Evolutionary conservation across 1,140 invertebrate species (phyloP), one percentile per base, ranked within the genome.

Genomic region (Drosophila albomicans): DNA sequence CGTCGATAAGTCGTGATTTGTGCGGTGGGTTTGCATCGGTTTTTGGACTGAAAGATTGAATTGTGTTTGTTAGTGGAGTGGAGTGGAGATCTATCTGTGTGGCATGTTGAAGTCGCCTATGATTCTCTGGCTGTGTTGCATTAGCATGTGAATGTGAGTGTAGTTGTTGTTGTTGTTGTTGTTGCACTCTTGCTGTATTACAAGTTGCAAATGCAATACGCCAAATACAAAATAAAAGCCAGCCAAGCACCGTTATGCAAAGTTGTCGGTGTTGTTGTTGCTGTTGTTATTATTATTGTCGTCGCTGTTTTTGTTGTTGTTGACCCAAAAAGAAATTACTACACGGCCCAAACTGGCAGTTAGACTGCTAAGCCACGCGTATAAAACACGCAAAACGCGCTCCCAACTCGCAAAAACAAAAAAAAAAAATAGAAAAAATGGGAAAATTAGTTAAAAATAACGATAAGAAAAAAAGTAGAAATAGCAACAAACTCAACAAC

Each of bases 321-420:
- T 79, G 62, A 73, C 82, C 82, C 63, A 87, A 82, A 87, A 87
- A 87, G 49, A 79, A 79, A 76, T 73, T 75, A 87, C 74, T 76
- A 73, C 74, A 65, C 46, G 78, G 70, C 65, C 57, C 59, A 75
- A 72, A 73, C 51, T 46, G 67, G 16, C 70, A 59, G 52, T 67
- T 73, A 78, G 59, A 65, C 52, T 66, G 75, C 59, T 51, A 65
- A 81, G 68, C 82, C 57, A 54, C 51, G 82, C 76, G 80, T 86
- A 61, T 73, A 86, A 86, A 64, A 64, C 56, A 49, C 82, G 46
- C 67, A 68, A 77, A 78, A 59, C 45, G 52, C 70, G 35, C 62
- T 41, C 16, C 54, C 56, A 65, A 51, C 61, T 49, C 30, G 68
- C 62, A 25, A 25, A 25, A 25, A 25, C 3, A 25, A 20, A 20